These are phyloP conservation scores for Schizopygopsis pylzovi DNA, from an alignment of 2,797 vertebrate genomes.

Conservation along the genomic window DNA sequence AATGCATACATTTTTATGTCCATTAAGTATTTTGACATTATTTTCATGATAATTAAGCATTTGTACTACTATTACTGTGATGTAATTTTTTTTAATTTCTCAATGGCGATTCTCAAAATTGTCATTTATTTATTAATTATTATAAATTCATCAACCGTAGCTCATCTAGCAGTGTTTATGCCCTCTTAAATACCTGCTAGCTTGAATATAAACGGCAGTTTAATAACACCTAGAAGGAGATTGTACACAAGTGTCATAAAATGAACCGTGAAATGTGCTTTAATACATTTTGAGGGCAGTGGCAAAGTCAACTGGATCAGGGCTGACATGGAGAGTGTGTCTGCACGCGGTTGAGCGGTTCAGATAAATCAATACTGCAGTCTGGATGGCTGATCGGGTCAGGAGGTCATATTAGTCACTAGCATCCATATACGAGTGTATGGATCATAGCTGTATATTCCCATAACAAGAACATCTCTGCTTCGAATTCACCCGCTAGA, in stretches of 20 bases:
- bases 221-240: not conserved
- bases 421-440: not conserved
- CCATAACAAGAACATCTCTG: not conserved
- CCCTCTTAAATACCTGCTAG: not conserved
- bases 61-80: not conserved
- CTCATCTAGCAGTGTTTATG: not conserved
- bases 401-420: not conserved
- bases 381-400: not conserved
- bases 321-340: not conserved
- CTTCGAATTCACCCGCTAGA: not conserved
- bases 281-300: not conserved
- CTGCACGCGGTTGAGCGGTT: not conserved
- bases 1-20: not conserved
- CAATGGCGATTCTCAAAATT: not conserved
- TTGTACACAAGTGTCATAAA: not conserved
- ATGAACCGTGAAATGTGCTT: not conserved
- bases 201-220: not conserved
- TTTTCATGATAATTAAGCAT: not conserved
- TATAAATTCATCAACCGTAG: not conserved
- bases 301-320: conserved; percentile 12
- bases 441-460: not conserved
- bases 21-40: not conserved
- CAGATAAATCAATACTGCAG: conserved; percentile 46
- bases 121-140: not conserved
- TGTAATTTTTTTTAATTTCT: no score